phyloP scores from a whole-genome alignment of 2,113 vertebrate species.

The Trinectes maculatus region DNA sequence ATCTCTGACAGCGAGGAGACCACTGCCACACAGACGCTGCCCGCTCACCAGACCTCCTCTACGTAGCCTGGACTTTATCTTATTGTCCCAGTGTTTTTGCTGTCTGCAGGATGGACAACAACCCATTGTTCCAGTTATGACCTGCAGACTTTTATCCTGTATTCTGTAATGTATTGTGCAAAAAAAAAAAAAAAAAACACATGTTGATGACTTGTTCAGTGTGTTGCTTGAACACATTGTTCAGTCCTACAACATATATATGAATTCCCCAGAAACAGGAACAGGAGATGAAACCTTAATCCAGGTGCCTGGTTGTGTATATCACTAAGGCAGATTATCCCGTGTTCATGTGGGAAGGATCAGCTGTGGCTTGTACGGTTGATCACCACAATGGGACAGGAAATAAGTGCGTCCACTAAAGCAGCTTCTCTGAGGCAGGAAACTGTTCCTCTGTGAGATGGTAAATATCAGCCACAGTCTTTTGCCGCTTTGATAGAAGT shows the following conservation, averaged over 20 bases:
- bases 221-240: too few relatives aligned
- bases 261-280: constrained; percentile 4
- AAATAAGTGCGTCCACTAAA: constrained; percentile 5
- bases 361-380: neutral
- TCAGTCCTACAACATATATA: neutral
- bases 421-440: constrained; percentile 25
- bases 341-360: neutral
- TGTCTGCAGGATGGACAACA: constrained; percentile 21
- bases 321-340: constrained; percentile 17
- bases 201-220: constrained; percentile 3
- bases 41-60: constrained; percentile 9
- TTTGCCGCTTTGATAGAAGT: constrained; percentile 5
- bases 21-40: constrained; percentile 11
- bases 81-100: too few relatives aligned
- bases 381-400: neutral
- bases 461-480: constrained; percentile 1
- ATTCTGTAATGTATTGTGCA: neutral
- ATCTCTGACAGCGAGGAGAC: constrained; percentile 24
- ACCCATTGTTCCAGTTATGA: too few relatives aligned
- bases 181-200: neutral
- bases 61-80: constrained; percentile 1
- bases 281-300: constrained; percentile 17
- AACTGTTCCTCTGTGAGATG: constrained; percentile 12
- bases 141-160: neutral
- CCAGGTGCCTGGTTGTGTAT: constrained; percentile 27